A percentile compares a stretch with the other conserved stretches of the same genome.
These are phyloP conservation scores for Dreissena polymorpha DNA, from an alignment of 1,140 invertebrate species.

Conservation along the genomic window DNA sequence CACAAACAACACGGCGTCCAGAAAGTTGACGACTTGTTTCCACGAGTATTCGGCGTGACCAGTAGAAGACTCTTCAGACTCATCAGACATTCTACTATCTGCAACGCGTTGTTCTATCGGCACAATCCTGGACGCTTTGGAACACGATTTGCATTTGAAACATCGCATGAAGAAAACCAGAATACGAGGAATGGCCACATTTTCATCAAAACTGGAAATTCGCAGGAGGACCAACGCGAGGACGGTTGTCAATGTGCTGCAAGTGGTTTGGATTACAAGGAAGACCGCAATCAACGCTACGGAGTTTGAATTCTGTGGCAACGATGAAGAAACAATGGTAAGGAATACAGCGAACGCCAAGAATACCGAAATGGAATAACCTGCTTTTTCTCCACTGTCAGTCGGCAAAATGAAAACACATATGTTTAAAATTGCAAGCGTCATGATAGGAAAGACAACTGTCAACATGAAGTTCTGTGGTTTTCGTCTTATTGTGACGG, in stretches of 20 bases:
- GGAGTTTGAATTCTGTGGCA: constrained; percentile 14
- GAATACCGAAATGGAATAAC: constrained; percentile 27
- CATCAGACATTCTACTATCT: too few relatives aligned
- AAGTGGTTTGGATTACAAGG: constrained; percentile 1
- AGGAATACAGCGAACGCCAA: constrained; percentile 31
- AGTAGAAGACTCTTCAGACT: too few relatives aligned
- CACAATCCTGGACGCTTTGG: too few relatives aligned
- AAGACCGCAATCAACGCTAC: constrained; percentile 13
- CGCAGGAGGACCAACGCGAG: not conserved
- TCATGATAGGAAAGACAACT: constrained; percentile 10
- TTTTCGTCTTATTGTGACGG: constrained; percentile 22
- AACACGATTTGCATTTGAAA: too few relatives aligned
- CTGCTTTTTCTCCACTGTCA: constrained; percentile 16
- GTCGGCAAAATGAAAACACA: constrained; percentile 32
- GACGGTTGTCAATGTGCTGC: constrained; percentile 30
- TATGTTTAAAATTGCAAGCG: constrained; percentile 15
- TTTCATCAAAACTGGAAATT: constrained; percentile 19
- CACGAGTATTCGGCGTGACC: too few relatives aligned
- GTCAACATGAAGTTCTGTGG: constrained; percentile 1
- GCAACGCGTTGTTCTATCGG: too few relatives aligned
- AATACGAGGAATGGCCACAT: not conserved
- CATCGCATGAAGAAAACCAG: too few relatives aligned
- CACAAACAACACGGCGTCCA: too few relatives aligned
- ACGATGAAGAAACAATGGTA: constrained; percentile 3
- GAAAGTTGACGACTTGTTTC: too few relatives aligned